phyloP scores from a whole-genome alignment of 2,113 vertebrate species.

The Himantopus leucocephalus region DNA sequence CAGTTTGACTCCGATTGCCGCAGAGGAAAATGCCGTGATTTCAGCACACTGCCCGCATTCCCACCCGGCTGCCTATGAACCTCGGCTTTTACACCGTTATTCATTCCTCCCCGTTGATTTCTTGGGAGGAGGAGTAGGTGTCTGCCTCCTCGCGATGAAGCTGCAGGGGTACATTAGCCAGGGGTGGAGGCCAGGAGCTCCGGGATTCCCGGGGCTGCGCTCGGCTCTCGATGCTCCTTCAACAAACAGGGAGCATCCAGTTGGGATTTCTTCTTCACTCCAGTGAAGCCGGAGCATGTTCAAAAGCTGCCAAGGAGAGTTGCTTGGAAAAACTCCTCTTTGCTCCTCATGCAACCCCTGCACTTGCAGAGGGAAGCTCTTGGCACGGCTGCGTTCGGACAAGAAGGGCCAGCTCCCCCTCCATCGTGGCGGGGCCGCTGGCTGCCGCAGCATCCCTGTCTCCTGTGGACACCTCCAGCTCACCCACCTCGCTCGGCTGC shows the following conservation, averaged over 20 bases:
- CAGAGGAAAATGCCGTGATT: not conserved
- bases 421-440: accelerated
- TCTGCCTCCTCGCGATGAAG: not conserved
- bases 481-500: not conserved
- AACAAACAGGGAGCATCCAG: not conserved
- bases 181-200: not conserved
- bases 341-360: not conserved
- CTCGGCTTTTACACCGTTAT: not conserved
- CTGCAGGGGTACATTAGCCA: not conserved
- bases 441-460: not conserved
- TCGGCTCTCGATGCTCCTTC: not conserved
- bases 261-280: not conserved
- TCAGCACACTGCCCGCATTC: not conserved
- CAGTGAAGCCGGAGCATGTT: accelerated
- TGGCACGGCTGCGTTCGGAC: not conserved
- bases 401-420: accelerated
- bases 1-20: not conserved
- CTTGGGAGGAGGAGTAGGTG: not conserved
- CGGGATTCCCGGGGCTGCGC: not conserved
- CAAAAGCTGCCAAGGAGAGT: not conserved
- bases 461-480: not conserved
- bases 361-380: not conserved
- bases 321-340: not conserved
- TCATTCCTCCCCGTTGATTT: not conserved
- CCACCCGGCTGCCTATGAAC: not conserved